Base-by-base conservation (phyloP, 1,140 invertebrate genomes). In the Magallana angulata region DNA sequence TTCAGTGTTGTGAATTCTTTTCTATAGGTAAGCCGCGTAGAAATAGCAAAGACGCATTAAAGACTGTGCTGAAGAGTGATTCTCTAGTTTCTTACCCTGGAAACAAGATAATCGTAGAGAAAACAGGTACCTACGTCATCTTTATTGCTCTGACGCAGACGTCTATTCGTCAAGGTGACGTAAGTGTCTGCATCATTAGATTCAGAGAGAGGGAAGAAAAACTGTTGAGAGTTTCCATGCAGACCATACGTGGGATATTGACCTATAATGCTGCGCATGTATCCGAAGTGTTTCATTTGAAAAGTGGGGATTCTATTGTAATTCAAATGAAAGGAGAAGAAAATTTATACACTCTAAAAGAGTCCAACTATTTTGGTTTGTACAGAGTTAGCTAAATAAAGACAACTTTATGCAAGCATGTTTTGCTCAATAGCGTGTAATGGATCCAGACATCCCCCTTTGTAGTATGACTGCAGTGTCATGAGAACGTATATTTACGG, bases 21-120 rank as follows among this genome's bases (percentile, higher is more conserved):
- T 62, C 9, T 76, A 4, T 30, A 76, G 68, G 68, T 76, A 11
- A 76, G 24, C 6, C 68, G 12, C 18, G 24, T 76, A 18, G 36
- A 30, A 12, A 30, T 9, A 12, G 18, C 12, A 30, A 30, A 2
- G 18, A 30, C 6, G 6, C 11, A 30, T 30, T 30, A 24, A 76
- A 11, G 68, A 30, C 11, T 12, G 68, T 76, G 68, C 24, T 9
- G 7, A 36, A 76, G 7, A 30, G 9, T 30, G 36, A 76, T 12
- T 76, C 24, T 76, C 30, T 76, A 5, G 36, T 48, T 48, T 48
- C 36, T 48, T 48, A 48, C 36, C 36, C 36, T 9, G 68, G 68
- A 76, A 76, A 76, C 68, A 76, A 76, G 36, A 36, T 76, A 76
- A 76, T 76, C 24, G 24, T 76, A 14, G 12, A 76, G 14, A 76